A percentile compares a stretch with the other conserved stretches of the same genome.
Evolutionary conservation across 1,140 invertebrate species (phyloP).

Genomic region (Drosophila insularis): DNA sequence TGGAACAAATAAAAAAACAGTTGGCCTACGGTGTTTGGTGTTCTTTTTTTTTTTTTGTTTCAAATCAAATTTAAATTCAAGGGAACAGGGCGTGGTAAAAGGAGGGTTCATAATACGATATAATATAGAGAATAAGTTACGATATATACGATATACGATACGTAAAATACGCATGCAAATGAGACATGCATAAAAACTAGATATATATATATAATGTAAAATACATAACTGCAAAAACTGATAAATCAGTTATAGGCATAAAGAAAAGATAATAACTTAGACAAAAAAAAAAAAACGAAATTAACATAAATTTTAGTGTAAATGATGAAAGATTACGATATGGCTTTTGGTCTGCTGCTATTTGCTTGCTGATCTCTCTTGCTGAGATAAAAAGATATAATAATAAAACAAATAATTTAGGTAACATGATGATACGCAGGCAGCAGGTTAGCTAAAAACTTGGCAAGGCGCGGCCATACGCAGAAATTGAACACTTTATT

Average conservation of each 20-base stretch:
- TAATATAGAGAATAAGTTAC: constrained; percentile 23
- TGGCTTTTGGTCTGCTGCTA: constrained; percentile 44
- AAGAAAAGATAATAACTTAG: constrained; percentile 35
- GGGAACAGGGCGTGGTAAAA: background rate
- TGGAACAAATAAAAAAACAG: constrained; percentile 72
- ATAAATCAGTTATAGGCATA: constrained; percentile 30
- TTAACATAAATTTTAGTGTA: constrained; percentile 34
- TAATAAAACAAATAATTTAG: background rate
- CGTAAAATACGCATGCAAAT: constrained; percentile 58
- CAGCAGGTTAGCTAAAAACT: background rate
- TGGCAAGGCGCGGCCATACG: background rate
- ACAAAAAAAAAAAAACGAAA: background rate
- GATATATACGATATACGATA: constrained; percentile 21
- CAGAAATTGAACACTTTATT: background rate
- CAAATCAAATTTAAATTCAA: constrained; percentile 66
- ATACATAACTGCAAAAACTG: constrained; percentile 34
- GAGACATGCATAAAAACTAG: constrained; percentile 60
- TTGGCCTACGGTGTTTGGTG: constrained; percentile 41
- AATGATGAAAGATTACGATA: constrained; percentile 35
- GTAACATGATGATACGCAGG: background rate
- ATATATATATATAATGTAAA: constrained; percentile 37
- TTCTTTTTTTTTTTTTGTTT: constrained; percentile 13
- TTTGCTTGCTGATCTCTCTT: constrained; percentile 36
- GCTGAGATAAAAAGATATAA: background rate
- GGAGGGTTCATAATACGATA: background rate